Evolutionary conservation across 2,888 invertebrate species (phyloP).

Genomic region (Dexiosoma caninum): DNA sequence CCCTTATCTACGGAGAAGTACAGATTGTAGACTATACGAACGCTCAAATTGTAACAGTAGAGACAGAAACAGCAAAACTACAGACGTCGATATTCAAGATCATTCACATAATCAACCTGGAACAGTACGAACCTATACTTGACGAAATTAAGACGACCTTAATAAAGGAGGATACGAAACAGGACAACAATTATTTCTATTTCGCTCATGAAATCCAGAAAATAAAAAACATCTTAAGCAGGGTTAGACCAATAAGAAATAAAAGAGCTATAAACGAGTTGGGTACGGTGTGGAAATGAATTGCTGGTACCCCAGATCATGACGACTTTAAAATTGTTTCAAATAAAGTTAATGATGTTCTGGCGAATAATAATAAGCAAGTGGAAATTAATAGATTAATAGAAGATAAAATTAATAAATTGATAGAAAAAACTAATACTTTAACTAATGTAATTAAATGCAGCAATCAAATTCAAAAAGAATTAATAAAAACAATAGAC

Average conservation of each 20-base stretch:
- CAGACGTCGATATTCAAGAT: neutral
- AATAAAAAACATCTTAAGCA: neutral
- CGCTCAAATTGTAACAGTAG: constrained; percentile 13
- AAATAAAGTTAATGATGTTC: neutral
- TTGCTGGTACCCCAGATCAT: constrained; percentile 47
- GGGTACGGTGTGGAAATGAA: constrained; percentile 50
- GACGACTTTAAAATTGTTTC: constrained; percentile 43
- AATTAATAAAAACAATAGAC: neutral
- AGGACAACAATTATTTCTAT: neutral
- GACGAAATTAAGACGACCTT: neutral
- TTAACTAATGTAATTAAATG: neutral
- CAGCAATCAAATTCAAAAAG: neutral
- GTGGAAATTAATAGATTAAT: neutral
- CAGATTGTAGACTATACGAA: constrained; percentile 14
- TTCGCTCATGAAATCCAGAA: neutral
- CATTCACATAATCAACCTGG: neutral
- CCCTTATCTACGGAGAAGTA: neutral
- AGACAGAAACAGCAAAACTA: neutral
- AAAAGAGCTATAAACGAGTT: constrained; percentile 38
- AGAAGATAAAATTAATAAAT: constrained; percentile 14
- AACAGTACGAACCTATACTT: neutral
- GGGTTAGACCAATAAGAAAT: constrained; percentile 22
- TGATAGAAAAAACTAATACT: constrained; percentile 6
- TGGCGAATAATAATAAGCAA: constrained; percentile 3
- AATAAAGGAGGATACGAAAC: neutral